Base-by-base conservation (phyloP, 2,888 invertebrate species). In the Conistra vaccinii region DNA sequence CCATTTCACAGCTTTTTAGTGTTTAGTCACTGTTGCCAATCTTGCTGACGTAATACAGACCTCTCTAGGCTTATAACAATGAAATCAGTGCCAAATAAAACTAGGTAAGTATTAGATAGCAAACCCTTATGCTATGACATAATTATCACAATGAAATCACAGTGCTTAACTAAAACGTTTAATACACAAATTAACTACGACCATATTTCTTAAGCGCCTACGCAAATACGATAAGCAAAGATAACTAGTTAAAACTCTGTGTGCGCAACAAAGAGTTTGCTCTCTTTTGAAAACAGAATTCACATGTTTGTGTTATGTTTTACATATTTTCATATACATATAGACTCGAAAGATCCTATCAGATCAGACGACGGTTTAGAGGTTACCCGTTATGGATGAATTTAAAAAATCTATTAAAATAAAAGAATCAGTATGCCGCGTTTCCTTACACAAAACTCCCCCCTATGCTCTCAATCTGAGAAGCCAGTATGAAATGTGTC, bases 401-500 rank as follows among this genome's bases (percentile, higher is more conserved):
- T n/a, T n/a, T n/a, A n/a, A n/a, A n/a, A n/a, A n/a, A n/a, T n/a
- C n/a, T n/a, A n/a, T n/a, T n/a, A 4, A 45, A 45, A 45, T 17
- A 45, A 45, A 9, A 1, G 10, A 12, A 3, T 7, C 55, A 17
- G 7, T 3, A 7, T 7, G 29, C 9, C 57, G 9, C 58, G 65
- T 29, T 53, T 3, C 32, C 12, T 23, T 20, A 23, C 80, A 65
- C 35, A 57, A 58, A 14, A 1, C 1, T 0, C 9, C 17, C 71
- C 69, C 71, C 10, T 76, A 80, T 77, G 10, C 57, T 73, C 29
- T 20, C 20, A 29, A 35, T 1, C 29, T 69, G 42, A 78, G 73
- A 73, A 76, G 63, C 73, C 71, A 53, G 62, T 67, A 84, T 84
- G 76, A 84, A 84, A 84, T 82, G 74, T 78, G 78, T 78, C 82